Evolutionary conservation across 2,888 invertebrate species (phyloP).

Genomic region (Baccha elongata): DNA sequence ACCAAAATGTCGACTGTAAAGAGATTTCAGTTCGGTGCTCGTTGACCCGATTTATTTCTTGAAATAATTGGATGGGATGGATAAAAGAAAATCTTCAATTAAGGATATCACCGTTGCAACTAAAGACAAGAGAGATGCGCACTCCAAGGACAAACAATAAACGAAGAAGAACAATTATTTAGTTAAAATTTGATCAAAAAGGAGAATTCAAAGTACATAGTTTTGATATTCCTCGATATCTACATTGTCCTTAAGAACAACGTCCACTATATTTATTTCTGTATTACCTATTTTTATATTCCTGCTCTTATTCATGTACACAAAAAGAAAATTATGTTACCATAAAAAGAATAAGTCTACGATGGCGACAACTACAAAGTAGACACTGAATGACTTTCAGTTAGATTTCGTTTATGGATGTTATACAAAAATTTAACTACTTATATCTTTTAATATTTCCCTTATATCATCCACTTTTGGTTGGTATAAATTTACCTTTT

Average conservation of each 20-base stretch:
- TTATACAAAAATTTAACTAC: too few relatives aligned
- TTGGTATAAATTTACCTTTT: too few relatives aligned
- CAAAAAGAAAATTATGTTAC: constrained; percentile 22
- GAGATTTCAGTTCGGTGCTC: background rate
- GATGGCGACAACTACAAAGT: background rate
- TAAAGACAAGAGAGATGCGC: constrained; percentile 7
- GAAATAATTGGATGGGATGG: constrained; percentile 46
- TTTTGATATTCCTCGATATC: constrained; percentile 5
- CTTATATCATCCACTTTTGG: too few relatives aligned
- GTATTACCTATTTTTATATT: background rate
- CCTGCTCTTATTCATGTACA: too few relatives aligned
- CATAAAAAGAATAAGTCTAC: background rate
- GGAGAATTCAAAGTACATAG: constrained; percentile 10
- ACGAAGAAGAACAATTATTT: constrained; percentile 28
- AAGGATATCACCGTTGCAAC: constrained; percentile 26
- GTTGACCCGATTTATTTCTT: constrained; percentile 8
- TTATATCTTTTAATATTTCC: too few relatives aligned
- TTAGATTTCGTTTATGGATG: too few relatives aligned
- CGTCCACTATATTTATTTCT: background rate
- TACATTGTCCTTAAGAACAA: background rate
- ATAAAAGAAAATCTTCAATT: constrained; percentile 46
- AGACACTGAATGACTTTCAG: constrained; percentile 22
- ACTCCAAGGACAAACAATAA: constrained; percentile 11
- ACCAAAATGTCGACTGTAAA: background rate
- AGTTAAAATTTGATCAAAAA: background rate